A percentile compares a stretch with the other conserved stretches of the same genome.
Conservation (phyloP, 2,797 vertebrate genomes). For the Pseudotriccus pelzelni region DNA sequence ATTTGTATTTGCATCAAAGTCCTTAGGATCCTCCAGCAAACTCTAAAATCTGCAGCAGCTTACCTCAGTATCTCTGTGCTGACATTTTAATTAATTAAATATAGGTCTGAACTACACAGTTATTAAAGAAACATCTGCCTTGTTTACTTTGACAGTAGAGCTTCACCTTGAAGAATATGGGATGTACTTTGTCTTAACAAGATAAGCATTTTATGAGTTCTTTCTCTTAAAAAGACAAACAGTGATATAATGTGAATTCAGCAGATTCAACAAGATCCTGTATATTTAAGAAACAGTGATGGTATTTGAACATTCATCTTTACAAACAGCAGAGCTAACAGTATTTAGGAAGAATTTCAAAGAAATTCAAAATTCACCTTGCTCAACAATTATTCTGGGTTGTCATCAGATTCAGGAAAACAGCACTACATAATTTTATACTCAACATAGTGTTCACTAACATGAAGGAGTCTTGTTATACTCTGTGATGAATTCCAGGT, state of each 20-base stretch:
- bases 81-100: slow-evolving; percentile 51
- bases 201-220: background rate
- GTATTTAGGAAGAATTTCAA: slow-evolving; percentile 11
- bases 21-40: slow-evolving; percentile 2
- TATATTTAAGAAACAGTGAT: background rate
- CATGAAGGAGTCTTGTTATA: background rate
- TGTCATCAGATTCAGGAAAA: slow-evolving; percentile 26
- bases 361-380: slow-evolving; percentile 19
- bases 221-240: slow-evolving; percentile 19
- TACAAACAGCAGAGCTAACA: slow-evolving; percentile 2
- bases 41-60: background rate
- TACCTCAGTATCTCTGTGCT: background rate
- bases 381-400: slow-evolving; percentile 16
- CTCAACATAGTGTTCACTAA: background rate
- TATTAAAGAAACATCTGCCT: slow-evolving; percentile 31
- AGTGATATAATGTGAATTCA: background rate
- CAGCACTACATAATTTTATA: background rate
- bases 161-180: slow-evolving; percentile 18
- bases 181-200: background rate
- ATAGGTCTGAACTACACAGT: slow-evolving; percentile 9
- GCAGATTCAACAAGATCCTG: slow-evolving; percentile 13
- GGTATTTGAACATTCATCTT: background rate
- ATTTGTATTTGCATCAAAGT: background rate
- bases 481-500: slow-evolving; percentile 14
- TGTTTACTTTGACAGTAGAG: slow-evolving; percentile 16